A percentile compares a stretch with the other conserved stretches of the same genome.
Evolutionary conservation across 2,113 vertebrate genomes (phyloP).

Genomic region (Antechinus flavipes): DNA sequence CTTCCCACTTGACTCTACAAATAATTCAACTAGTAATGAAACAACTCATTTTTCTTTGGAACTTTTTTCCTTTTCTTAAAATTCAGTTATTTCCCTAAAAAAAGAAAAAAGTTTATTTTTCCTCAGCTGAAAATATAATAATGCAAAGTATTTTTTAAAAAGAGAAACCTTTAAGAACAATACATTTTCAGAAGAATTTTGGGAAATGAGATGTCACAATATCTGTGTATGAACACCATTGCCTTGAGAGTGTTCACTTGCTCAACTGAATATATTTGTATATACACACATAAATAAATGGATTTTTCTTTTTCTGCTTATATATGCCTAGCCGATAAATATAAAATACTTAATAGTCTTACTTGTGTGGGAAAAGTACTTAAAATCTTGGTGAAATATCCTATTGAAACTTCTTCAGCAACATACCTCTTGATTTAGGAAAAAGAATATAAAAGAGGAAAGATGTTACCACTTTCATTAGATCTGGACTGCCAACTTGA

Average conservation of each 20-base stretch:
- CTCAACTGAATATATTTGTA: too few relatives aligned
- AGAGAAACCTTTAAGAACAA: slow-evolving; percentile 19
- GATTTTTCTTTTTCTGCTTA: neutral
- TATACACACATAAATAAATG: rapidly evolving
- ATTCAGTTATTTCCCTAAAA: slow-evolving; percentile 34
- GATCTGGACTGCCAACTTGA: slow-evolving; percentile 68
- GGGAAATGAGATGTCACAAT: neutral
- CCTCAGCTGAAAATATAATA: neutral
- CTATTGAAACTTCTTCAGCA: slow-evolving; percentile 15
- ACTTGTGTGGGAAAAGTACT: neutral
- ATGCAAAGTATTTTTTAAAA: slow-evolving; percentile 36
- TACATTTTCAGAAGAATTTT: slow-evolving; percentile 7
- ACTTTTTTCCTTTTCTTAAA: neutral
- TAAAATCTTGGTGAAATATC: neutral
- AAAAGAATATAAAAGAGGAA: slow-evolving; percentile 40
- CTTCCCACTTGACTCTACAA: neutral
- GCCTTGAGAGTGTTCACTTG: neutral
- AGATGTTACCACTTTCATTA: slow-evolving; percentile 72
- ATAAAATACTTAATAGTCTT: neutral
- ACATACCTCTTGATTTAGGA: slow-evolving; percentile 19
- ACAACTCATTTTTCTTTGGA: slow-evolving; percentile 39
- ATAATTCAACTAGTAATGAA: slow-evolving; percentile 43
- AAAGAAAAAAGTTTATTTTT: slow-evolving; percentile 52
- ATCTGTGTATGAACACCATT: rapidly evolving
- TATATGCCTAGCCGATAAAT: rapidly evolving